Percentiles rank a stretch among this genome's conserved stretches.
phyloP scores from a whole-genome alignment of 2,797 vertebrate genomes.

The Cynopterus sphinx region DNA sequence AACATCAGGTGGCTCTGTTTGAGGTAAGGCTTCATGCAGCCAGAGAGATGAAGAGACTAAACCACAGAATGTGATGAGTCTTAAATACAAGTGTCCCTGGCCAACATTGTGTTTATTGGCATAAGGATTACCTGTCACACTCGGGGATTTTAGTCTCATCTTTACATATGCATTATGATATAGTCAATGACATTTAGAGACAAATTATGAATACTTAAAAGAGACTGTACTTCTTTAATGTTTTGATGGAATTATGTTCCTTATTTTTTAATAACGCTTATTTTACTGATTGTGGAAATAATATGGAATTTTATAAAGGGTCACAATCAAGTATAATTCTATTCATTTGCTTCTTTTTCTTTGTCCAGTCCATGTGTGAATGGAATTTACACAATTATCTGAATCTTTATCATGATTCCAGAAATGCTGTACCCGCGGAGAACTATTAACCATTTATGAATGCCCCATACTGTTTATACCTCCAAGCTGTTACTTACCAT shows the following conservation, averaged over 20 bases:
- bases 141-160: background rate
- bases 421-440: background rate
- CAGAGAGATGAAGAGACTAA: conserved; percentile 56
- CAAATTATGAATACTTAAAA: conserved; percentile 23
- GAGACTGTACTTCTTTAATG: background rate
- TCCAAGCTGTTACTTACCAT: background rate
- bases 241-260: background rate
- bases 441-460: background rate
- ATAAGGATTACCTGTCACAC: conserved; percentile 5
- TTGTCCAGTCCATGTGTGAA: background rate
- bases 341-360: background rate
- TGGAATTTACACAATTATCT: background rate
- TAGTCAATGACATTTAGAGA: conserved; percentile 57
- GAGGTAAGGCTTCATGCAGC: conserved; percentile 28
- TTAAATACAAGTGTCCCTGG: conserved; percentile 33
- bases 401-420: background rate
- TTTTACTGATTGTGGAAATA: background rate
- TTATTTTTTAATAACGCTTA: background rate
- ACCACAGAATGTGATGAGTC: conserved; percentile 56
- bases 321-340: background rate
- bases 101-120: conserved; percentile 53
- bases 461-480: background rate
- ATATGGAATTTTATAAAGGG: background rate
- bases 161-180: conserved; percentile 42
- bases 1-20: conserved; percentile 67